A percentile compares a stretch with the other conserved stretches of the same genome.
phyloP scores from a whole-genome alignment of 2,113 vertebrate genomes.

The Tauraco erythrolophus region DNA sequence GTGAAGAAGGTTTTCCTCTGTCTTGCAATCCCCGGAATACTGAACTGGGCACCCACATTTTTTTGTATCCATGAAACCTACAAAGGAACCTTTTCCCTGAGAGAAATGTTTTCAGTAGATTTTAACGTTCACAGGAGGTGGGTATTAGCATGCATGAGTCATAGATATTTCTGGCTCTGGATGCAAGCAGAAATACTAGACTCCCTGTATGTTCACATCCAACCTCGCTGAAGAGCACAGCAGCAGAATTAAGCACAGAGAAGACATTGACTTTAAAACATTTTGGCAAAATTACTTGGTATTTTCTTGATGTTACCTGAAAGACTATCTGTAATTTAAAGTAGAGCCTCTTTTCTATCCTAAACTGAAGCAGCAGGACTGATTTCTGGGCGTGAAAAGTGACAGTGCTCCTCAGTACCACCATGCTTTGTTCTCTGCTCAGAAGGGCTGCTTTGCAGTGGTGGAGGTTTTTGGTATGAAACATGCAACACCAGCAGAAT shows the following conservation, averaged over 20 bases:
- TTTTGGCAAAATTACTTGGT: neutral
- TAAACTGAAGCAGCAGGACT: neutral
- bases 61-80: neutral
- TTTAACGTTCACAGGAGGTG: neutral
- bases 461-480: neutral
- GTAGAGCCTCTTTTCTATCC: neutral
- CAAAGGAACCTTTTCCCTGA: neutral
- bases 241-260: neutral
- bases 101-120: neutral
- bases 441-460: neutral
- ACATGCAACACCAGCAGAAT: rapidly evolving
- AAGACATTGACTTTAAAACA: neutral
- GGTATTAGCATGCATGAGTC: neutral
- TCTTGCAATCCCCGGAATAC: neutral
- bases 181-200: neutral
- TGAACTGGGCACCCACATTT: neutral
- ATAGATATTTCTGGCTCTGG: neutral
- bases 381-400: neutral
- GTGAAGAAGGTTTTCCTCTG: neutral
- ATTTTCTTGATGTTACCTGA: neutral
- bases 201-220: neutral
- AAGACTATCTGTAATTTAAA: neutral
- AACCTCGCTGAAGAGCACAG: neutral
- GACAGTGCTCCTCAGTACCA: neutral
- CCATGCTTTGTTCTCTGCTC: neutral